Conservation (phyloP, 2,888 invertebrate genomes). For the Nomada hirtipes region DNA sequence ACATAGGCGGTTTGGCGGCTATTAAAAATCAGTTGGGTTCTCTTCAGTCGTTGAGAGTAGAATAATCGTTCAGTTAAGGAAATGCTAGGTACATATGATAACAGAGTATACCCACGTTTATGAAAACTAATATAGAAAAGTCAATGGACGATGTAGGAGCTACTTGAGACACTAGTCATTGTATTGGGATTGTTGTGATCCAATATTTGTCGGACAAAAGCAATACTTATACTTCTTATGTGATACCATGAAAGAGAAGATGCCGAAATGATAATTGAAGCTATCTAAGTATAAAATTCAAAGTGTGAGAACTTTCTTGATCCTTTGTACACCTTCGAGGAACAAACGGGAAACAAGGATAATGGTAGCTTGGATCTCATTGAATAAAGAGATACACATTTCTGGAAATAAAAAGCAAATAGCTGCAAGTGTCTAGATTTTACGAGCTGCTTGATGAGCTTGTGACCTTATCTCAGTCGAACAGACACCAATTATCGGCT, state of each 20-base stretch:
- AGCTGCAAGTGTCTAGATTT: slow-evolving; percentile 54
- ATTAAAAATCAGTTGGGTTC: neutral
- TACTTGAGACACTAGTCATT: no score
- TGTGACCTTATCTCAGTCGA: slow-evolving; percentile 68
- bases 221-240: no score
- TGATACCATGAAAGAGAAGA: neutral
- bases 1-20: neutral
- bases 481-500: slow-evolving; percentile 72
- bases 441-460: slow-evolving; percentile 43
- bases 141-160: neutral
- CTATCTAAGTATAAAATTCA: neutral
- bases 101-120: no score
- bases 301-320: neutral
- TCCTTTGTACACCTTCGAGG: neutral
- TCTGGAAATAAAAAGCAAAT: slow-evolving; percentile 59
- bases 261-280: neutral
- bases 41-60: neutral
- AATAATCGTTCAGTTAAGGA: no score
- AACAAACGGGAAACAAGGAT: neutral
- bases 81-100: no score
- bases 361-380: neutral
- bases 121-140: neutral
- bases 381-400: slow-evolving; percentile 25
- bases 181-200: no score
- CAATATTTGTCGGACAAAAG: no score